Evolutionary conservation across 2,888 invertebrate species (phyloP).

Genomic region (Rotaria magnacalcarata): DNA sequence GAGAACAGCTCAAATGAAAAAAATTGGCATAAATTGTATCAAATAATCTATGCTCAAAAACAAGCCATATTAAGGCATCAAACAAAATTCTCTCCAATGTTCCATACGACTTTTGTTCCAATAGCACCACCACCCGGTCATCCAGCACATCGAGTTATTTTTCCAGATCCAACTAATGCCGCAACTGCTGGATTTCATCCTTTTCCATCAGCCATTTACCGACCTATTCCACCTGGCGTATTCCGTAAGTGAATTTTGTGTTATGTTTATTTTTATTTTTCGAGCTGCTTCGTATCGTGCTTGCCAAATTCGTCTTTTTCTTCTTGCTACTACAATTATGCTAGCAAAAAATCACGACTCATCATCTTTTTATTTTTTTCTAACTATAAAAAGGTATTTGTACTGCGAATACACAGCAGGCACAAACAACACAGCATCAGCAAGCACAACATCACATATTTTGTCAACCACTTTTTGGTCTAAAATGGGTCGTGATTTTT

Average conservation of each 20-base stretch:
- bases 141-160: conserved; percentile 2
- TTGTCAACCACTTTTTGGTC: conserved; percentile 8
- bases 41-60: neutral
- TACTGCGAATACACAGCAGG: neutral
- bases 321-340: neutral
- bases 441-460: neutral
- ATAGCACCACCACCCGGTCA: neutral
- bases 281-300: neutral
- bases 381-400: neutral
- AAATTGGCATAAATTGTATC: neutral
- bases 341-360: neutral
- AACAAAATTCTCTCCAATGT: neutral
- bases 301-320: neutral
- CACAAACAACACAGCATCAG: conserved; percentile 1
- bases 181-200: neutral
- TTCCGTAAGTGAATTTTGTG: neutral
- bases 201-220: neutral
- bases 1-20: neutral
- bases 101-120: neutral
- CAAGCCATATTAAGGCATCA: neutral
- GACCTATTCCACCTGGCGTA: neutral
- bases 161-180: conserved; percentile 4
- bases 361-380: neutral
- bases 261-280: neutral
- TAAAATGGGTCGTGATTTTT: conserved; percentile 29